Base-by-base conservation (phyloP, 2,113 vertebrate species). In the Larimichthys crocea region DNA sequence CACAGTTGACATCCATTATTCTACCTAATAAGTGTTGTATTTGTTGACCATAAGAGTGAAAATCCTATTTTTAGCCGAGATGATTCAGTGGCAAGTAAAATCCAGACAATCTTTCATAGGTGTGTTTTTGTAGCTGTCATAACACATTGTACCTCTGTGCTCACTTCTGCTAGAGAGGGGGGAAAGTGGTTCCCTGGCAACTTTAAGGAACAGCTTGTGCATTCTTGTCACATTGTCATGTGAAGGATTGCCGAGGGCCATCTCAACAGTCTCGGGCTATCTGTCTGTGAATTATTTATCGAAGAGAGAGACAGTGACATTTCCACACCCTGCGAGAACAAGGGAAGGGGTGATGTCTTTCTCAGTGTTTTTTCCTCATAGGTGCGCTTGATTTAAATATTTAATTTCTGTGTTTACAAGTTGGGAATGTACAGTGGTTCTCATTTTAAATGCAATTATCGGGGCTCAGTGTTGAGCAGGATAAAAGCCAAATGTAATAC, bases 251-350 rank as follows among this genome's bases (percentile, higher is more conserved):
- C 93, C 55, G 48, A 79, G 83, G 89, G 92, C 86, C 81, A 69
- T 79, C 81, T 83, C 86, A 68, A 82, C 85, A 86, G 66, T 77
- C 76, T 82, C 62, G 44, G 76, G 74, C 87, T 88, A 85, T 91
- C 89, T 85, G 22, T 74, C 84, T 83, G 91, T 92, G 91, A 93
- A 94, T 93, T 89, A 93, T 94, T 93, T 76, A 93, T 87, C 42
- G 20, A 82, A 76, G 70, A 80, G 61, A 83, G 82, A 86, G 81
- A 72, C 22, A 1, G 55, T 84, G 88, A 88, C 87, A 86, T 91
- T 91, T 88, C 74, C 67, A 72, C 73, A 56, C 76, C 62, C 66
- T 61, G 69, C 15, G 12, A 80, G 74, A 74, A 86, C 20, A 10
- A 42, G 61, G 68, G 48, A 66, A 40, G 35, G 74, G 48, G 60